phyloP scores from a whole-genome alignment of 2,797 vertebrate genomes.

The Mallotus villosus region DNA sequence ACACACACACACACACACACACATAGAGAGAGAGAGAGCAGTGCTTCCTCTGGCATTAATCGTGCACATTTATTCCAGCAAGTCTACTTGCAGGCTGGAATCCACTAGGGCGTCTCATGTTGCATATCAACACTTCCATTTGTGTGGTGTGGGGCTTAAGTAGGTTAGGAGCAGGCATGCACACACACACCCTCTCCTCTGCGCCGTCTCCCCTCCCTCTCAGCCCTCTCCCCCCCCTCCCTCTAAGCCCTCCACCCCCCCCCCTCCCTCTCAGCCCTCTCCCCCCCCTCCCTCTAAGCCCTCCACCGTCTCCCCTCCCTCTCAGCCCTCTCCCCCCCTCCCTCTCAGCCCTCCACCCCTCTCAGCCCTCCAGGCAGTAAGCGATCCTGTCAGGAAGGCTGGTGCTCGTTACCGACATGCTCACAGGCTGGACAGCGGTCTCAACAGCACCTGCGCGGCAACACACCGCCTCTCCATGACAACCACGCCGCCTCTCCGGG shows the following conservation, averaged over 20 bases:
- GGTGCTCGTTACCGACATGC: conserved; percentile 66
- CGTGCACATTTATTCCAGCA: conserved; percentile 65
- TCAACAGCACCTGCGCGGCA: conserved; percentile 24
- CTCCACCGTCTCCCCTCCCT: no score
- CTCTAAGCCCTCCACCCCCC: no score
- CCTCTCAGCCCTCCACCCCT: conserved; percentile 27
- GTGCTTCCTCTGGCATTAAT: conserved; percentile 55
- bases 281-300: no score
- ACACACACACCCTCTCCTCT: conserved; percentile 48
- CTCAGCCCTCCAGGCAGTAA: conserved; percentile 64
- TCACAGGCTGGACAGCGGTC: conserved; percentile 51
- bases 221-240: no score
- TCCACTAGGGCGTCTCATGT: conserved; percentile 68
- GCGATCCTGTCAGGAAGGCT: conserved; percentile 67
- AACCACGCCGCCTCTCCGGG: background rate
- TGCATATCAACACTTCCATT: conserved; percentile 73
- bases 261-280: no score
- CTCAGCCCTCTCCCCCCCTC: no score
- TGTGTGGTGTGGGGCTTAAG: conserved; percentile 67
- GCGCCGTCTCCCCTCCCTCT: conserved; percentile 39
- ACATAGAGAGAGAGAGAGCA: conserved; percentile 16
- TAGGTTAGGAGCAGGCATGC: conserved; percentile 71
- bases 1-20: conserved; percentile 21
- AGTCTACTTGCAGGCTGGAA: conserved; percentile 63
- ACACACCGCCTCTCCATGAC: background rate